Evolutionary conservation across 37 sponge, comb jelly and placozoan genomes (phyloP).

Genomic region (Eunapius fragilis): DNA sequence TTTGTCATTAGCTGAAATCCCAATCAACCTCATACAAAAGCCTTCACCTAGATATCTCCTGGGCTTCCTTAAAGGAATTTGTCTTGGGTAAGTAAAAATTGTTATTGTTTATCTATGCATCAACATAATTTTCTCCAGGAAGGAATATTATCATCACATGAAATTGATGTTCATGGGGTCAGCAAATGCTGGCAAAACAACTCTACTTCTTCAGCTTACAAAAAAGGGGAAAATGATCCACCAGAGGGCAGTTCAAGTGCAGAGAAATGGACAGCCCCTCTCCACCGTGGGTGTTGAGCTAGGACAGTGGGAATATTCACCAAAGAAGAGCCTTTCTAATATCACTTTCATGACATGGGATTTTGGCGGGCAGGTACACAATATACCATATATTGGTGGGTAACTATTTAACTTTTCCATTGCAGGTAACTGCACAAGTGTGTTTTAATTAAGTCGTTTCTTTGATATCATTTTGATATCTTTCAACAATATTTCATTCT

Average conservation of each 20-base stretch:
- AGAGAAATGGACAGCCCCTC: conserved; percentile 51
- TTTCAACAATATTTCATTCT: no score
- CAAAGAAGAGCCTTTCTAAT: conserved; percentile 15
- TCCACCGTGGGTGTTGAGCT: conserved; percentile 88
- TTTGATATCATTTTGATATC: no score
- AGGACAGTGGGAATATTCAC: conserved; percentile 74
- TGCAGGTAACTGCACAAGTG: no score
- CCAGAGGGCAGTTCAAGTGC: conserved; percentile 57
- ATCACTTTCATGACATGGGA: conserved; percentile 93
- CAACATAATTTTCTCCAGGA: conserved; percentile 14
- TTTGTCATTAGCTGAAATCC: conserved; percentile 40
- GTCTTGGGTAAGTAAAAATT: conserved; percentile 58
- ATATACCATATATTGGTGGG: no score
- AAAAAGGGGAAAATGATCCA: conserved; percentile 53
- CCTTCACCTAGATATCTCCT: conserved; percentile 30
- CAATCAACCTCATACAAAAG: background rate
- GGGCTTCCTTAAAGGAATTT: conserved; percentile 51
- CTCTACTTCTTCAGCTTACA: conserved; percentile 68
- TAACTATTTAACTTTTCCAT: no score
- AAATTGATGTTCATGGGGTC: conserved; percentile 84
- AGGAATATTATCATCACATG: conserved; percentile 73
- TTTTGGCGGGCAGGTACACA: conserved; percentile 94
- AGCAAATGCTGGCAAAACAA: conserved; percentile 82
- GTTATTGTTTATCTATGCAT: background rate
- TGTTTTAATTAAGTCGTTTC: no score